These are phyloP conservation scores for Sporophila hypoxantha DNA, from an alignment of 2,113 vertebrate genomes.

Conservation along the genomic window DNA sequence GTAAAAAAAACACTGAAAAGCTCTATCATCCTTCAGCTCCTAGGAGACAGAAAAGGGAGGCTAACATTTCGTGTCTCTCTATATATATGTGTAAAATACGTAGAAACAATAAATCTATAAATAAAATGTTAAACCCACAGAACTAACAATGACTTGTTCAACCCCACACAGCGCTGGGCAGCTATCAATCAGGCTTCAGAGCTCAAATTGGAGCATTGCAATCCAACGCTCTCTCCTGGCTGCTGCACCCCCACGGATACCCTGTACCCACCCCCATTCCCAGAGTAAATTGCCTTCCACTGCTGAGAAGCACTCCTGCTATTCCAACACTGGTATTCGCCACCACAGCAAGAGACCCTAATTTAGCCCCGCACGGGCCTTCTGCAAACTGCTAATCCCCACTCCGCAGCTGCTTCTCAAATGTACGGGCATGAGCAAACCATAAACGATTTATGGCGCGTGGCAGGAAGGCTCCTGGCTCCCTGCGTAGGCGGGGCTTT, in stretches of 20 bases:
- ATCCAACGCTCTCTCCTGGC: background rate
- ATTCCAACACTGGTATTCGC: conserved; percentile 5
- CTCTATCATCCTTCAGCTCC: background rate
- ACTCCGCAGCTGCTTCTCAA: conserved; percentile 63
- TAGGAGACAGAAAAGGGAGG: background rate
- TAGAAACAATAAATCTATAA: background rate
- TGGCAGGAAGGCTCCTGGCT: conserved; percentile 72
- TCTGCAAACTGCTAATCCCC: conserved; percentile 67
- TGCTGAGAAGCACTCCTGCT: conserved; percentile 7
- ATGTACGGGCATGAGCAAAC: conserved; percentile 61
- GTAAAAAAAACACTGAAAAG: background rate
- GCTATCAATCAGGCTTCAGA: background rate
- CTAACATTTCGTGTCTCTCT: background rate
- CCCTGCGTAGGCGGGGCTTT: conserved; percentile 54
- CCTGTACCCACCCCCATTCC: background rate
- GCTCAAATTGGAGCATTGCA: background rate
- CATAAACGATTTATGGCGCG: conserved; percentile 69
- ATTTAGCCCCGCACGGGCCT: conserved; percentile 54
- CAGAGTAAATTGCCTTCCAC: conserved; percentile 16
- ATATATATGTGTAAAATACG: background rate
- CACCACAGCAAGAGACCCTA: conserved; percentile 32
- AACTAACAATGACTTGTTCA: background rate
- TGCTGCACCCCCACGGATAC: background rate
- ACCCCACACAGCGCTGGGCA: background rate
- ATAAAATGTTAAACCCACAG: background rate